phyloP scores from a whole-genome alignment of 2,797 vertebrate species.

The Sphenopsis melanotis region DNA sequence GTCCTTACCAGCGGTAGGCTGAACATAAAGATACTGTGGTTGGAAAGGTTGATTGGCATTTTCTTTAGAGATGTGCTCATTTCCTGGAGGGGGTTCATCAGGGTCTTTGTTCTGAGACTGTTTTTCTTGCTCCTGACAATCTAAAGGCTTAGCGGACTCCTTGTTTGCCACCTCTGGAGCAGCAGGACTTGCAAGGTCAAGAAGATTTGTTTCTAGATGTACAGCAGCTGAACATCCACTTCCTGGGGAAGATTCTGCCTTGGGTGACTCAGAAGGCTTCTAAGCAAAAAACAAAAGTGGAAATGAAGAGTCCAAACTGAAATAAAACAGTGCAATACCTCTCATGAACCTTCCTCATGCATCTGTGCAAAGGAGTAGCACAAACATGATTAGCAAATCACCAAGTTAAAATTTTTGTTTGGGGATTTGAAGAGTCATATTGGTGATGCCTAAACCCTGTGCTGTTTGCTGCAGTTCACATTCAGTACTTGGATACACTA shows the following conservation, averaged over 20 bases:
- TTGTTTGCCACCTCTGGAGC: neutral
- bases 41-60: slow-evolving; percentile 43
- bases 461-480: neutral
- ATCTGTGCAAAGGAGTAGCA: neutral
- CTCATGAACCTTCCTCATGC: neutral
- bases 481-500: neutral
- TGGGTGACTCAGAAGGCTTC: slow-evolving; percentile 44
- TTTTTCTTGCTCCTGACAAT: slow-evolving; percentile 38
- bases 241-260: neutral
- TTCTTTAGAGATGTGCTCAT: slow-evolving; percentile 37
- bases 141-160: neutral
- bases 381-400: neutral
- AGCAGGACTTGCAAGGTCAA: neutral
- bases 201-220: neutral
- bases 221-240: neutral
- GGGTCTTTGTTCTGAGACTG: neutral
- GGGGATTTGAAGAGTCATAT: neutral
- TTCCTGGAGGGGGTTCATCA: slow-evolving; percentile 40
- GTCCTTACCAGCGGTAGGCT: slow-evolving; percentile 81
- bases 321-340: neutral
- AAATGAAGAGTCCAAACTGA: neutral
- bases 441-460: neutral
- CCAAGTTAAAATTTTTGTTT: neutral
- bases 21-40: slow-evolving; percentile 85
- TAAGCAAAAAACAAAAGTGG: slow-evolving; percentile 40